Conservation (phyloP, 2,888 invertebrate genomes). For the Nebria brevicollis region DNA sequence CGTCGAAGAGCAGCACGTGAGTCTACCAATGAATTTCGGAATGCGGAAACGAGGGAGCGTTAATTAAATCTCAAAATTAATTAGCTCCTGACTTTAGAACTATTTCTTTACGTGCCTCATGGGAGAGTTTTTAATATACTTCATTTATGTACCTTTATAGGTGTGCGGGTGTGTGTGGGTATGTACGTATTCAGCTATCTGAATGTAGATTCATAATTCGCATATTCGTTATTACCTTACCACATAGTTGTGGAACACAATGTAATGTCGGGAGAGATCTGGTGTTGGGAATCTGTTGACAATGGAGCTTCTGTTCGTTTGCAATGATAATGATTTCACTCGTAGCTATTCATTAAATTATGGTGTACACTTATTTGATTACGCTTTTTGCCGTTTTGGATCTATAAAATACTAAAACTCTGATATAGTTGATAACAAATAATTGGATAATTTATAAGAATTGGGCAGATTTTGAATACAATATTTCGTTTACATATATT, state of each 20-base stretch:
- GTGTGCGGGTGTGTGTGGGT: neutral
- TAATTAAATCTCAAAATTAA: constrained; percentile 43
- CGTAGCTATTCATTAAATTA: neutral
- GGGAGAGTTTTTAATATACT: constrained; percentile 40
- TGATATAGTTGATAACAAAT: no score
- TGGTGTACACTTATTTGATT: neutral
- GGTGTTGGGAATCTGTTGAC: neutral
- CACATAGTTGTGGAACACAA: neutral
- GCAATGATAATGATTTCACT: neutral
- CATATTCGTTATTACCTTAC: neutral
- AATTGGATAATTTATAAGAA: no score
- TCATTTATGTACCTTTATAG: neutral
- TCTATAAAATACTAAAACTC: no score
- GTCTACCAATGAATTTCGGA: neutral
- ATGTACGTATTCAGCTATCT: neutral
- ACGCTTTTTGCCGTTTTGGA: neutral
- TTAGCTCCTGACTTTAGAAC: constrained; percentile 42
- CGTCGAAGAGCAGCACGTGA: neutral
- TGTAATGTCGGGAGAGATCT: neutral
- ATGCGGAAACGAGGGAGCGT: constrained; percentile 21
- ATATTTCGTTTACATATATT: no score
- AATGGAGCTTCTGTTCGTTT: neutral
- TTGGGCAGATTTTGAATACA: no score
- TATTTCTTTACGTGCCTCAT: constrained; percentile 34
- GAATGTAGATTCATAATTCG: constrained; percentile 6